Conservation (phyloP, 2,113 vertebrate genomes). For the Pelecanus crispus region DNA sequence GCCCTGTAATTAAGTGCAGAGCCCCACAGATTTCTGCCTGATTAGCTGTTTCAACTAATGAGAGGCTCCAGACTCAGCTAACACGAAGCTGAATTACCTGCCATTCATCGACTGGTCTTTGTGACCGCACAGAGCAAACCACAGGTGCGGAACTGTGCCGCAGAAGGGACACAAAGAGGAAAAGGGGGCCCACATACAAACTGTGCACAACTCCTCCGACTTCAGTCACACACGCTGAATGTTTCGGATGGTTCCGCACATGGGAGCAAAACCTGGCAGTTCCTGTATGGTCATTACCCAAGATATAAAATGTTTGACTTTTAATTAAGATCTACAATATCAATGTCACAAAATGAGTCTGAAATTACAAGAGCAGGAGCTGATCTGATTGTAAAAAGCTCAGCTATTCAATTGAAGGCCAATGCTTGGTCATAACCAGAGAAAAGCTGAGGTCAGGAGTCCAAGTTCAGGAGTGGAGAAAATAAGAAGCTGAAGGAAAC, state of each 20-base stretch:
- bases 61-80: not conserved
- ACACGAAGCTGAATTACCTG: not conserved
- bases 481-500: conserved; percentile 53
- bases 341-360: conserved; percentile 56
- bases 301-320: conserved; percentile 56
- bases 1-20: conserved; percentile 28
- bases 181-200: not conserved
- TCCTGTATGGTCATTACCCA: conserved; percentile 60
- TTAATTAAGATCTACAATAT: conserved; percentile 67
- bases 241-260: conserved; percentile 45
- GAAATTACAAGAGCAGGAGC: conserved; percentile 55
- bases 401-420: conserved; percentile 45
- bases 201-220: not conserved
- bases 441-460: conserved; percentile 42
- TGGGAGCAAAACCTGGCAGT: conserved; percentile 17
- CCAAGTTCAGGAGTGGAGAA: conserved; percentile 59
- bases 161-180: not conserved
- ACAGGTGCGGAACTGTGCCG: conserved; percentile 18
- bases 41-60: conserved; percentile 13
- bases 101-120: not conserved
- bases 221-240: not conserved
- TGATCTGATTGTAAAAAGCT: conserved; percentile 61
- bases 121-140: not conserved
- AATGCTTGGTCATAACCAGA: conserved; percentile 46
- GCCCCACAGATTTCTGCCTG: conserved; percentile 2